Conservation (phyloP, 1,140 invertebrate species). For the Bactericera cockerelli region DNA sequence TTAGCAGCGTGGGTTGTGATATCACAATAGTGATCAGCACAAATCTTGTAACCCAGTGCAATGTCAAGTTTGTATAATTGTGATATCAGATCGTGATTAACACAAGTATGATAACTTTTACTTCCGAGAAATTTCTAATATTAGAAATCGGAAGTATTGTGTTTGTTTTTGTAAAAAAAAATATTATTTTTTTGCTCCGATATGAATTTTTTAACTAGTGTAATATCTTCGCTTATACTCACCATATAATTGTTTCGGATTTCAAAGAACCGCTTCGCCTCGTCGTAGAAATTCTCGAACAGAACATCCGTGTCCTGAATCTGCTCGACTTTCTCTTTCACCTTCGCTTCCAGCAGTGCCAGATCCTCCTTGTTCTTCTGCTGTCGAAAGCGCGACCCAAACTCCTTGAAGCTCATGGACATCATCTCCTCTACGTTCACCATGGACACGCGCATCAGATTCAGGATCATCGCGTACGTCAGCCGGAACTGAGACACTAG, state of each 20-base stretch:
- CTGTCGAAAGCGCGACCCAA: slow-evolving; percentile 18
- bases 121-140: too few relatives aligned
- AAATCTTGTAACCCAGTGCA: too few relatives aligned
- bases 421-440: slow-evolving; percentile 82
- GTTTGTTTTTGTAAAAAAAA: too few relatives aligned
- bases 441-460: slow-evolving; percentile 45
- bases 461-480: slow-evolving; percentile 90
- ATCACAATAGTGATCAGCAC: too few relatives aligned
- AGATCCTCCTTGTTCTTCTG: slow-evolving; percentile 35
- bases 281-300: background rate
- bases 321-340: background rate
- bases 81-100: too few relatives aligned
- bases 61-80: too few relatives aligned
- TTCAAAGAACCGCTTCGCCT: slow-evolving; percentile 4
- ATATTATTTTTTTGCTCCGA: too few relatives aligned
- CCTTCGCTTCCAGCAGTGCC: slow-evolving; percentile 38
- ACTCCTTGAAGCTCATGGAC: slow-evolving; percentile 75
- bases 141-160: too few relatives aligned
- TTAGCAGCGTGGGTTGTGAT: too few relatives aligned
- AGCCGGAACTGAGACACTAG: slow-evolving; percentile 82
- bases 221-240: too few relatives aligned
- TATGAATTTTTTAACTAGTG: too few relatives aligned
- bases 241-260: slow-evolving; percentile 1
- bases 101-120: too few relatives aligned
- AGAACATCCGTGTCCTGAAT: background rate